Base-by-base conservation (phyloP, 1,140 invertebrate genomes). In the Brachionus asplanchnoidis region DNA sequence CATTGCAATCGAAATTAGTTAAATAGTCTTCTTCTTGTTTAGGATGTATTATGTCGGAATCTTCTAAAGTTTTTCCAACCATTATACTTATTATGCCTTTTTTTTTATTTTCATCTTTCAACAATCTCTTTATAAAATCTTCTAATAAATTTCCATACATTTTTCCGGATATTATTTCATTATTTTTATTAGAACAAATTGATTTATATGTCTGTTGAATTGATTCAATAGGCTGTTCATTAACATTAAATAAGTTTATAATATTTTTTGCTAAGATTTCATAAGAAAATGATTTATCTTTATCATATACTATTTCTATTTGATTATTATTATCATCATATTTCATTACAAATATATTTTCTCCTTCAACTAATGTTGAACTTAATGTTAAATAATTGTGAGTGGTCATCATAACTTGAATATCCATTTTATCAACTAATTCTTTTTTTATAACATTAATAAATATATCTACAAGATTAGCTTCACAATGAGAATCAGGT, bases 401-500 rank as follows among this genome's bases (percentile, higher is more conserved):
- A 66, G 65, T 66, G 28, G 65, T 66, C 65, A 66, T 66, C 1
- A 66, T 66, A 66, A 66, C 28, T 66, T 66, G 26, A 26, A 66
- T 66, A 17, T 32, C 3, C 23, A 66, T 9, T 20, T 66, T 28
- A 2, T 28, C 28, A 36, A 66, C 65, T 66, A 66, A 66, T 66
- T 66, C 65, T 12, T 23, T 36, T 66, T 66, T 0, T 66, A 66
- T 66, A 32, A 66, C 12, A 28, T 66, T 6, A 66, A 66, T 66
- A 66, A 66, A 66, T 32, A 66, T 66, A 28, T 6, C 0, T 0
- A n/a, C 65, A 32, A 66, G 65, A 66, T 66, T 66, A 66, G 65
- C 65, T 36, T 66, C 65, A 66, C 65, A 66, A n/a, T 66, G 65
- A 32, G 65, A 66, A 66, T 66, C 65, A 32, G 65, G 65, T 36